Conservation (phyloP, 2,888 invertebrate species). For the Temnothorax ravouxi region DNA sequence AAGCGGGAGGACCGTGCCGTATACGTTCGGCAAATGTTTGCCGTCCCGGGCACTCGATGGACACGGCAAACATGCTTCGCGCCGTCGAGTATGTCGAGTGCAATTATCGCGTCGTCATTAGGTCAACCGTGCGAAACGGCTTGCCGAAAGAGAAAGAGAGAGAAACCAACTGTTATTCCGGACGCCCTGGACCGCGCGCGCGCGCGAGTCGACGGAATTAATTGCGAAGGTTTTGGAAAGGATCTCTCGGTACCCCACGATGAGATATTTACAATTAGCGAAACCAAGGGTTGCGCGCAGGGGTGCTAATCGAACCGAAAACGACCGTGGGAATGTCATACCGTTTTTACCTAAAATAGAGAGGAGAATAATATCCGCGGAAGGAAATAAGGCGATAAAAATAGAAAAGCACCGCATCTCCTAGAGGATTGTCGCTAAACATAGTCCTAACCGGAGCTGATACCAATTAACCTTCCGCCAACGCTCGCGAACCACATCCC, state of each 20-base stretch:
- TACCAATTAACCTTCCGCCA: slow-evolving; percentile 47
- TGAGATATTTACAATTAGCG: not conserved
- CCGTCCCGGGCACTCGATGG: not conserved
- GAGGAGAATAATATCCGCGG: not conserved
- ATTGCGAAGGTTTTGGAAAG: not conserved
- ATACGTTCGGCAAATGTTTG: slow-evolving; percentile 39
- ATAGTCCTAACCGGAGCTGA: slow-evolving; percentile 26
- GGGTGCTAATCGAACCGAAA: slow-evolving; percentile 12
- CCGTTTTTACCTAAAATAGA: slow-evolving; percentile 14
- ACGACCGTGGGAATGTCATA: not conserved
- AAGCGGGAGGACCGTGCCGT: not conserved
- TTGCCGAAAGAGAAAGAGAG: not conserved
- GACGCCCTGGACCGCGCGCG: not conserved
- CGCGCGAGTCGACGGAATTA: not conserved
- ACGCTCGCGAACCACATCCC: not conserved
- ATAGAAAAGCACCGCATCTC: slow-evolving; percentile 23
- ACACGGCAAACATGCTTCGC: slow-evolving; percentile 29
- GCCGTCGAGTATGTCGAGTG: slow-evolving; percentile 22
- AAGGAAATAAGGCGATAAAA: slow-evolving; percentile 22
- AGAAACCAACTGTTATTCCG: not conserved
- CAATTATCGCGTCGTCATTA: slow-evolving; percentile 49
- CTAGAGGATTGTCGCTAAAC: slow-evolving; percentile 29
- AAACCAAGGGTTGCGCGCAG: not conserved
- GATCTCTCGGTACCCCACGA: not conserved
- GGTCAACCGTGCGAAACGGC: slow-evolving; percentile 28